phyloP scores from a whole-genome alignment of 2,113 vertebrate genomes.

The Brachypteracias leptosomus region DNA sequence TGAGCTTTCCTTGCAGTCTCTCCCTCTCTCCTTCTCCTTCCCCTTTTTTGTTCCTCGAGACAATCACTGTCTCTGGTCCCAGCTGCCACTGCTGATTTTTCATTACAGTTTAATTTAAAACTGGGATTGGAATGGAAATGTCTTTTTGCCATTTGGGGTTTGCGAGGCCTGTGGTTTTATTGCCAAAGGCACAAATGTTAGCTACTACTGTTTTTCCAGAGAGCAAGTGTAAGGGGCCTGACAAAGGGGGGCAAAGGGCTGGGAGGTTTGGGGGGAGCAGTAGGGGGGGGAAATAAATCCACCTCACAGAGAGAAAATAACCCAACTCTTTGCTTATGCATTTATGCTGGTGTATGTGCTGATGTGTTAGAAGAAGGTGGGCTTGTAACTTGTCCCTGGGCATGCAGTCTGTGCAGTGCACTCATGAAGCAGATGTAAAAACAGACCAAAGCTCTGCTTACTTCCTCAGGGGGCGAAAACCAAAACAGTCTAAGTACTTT shows the following conservation, averaged over 20 bases:
- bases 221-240: conserved; percentile 64
- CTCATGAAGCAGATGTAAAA: background rate
- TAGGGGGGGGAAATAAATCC: background rate
- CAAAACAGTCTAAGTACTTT: background rate
- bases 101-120: conserved; percentile 90
- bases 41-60: conserved; percentile 76
- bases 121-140: conserved; percentile 88
- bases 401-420: background rate
- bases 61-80: conserved; percentile 84
- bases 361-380: background rate
- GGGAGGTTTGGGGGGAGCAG: background rate
- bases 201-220: conserved; percentile 81
- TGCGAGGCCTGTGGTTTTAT: conserved; percentile 80
- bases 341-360: conserved; percentile 36
- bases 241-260: conserved; percentile 17
- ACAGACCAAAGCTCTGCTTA: background rate
- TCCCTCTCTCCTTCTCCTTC: conserved; percentile 63
- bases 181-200: conserved; percentile 85
- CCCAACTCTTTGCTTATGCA: conserved; percentile 37
- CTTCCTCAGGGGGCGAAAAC: background rate
- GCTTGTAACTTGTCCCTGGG: background rate
- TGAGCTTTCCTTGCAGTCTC: conserved; percentile 73
- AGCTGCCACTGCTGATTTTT: conserved; percentile 88
- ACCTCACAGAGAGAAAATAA: conserved; percentile 26
- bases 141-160: conserved; percentile 84